Conservation (phyloP, 2,113 vertebrate genomes). For the Oxyruncus cristatus region DNA sequence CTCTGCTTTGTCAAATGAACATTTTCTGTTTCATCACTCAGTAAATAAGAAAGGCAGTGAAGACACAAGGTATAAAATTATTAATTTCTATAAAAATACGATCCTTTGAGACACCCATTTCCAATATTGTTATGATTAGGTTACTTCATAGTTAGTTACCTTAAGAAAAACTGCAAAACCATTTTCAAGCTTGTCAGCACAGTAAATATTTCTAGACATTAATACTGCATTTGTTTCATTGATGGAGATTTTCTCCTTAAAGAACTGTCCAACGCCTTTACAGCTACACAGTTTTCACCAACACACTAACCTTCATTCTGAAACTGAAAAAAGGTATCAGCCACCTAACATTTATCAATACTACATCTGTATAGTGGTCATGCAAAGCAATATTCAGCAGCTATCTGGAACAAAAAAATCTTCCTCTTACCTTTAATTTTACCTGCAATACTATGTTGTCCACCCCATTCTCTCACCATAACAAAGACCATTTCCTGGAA, state of each 20-base stretch:
- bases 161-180: neutral
- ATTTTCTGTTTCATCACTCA: neutral
- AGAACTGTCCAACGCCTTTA: neutral
- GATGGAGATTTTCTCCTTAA: neutral
- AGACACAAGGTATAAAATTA: neutral
- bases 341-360: neutral
- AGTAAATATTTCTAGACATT: neutral
- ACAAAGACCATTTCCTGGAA: neutral
- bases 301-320: neutral
- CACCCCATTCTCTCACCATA: neutral
- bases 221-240: neutral
- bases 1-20: neutral
- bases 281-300: neutral
- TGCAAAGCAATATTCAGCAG: neutral
- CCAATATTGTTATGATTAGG: neutral
- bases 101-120: neutral
- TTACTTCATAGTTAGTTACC: neutral
- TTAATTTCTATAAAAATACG: neutral
- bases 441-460: neutral
- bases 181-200: neutral
- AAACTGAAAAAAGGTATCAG: neutral
- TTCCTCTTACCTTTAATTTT: neutral
- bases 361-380: neutral
- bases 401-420: neutral
- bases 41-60: neutral